Percentiles rank a stretch among this genome's conserved stretches.
Evolutionary conservation across 2,888 invertebrate species (phyloP).

Genomic region (Idaea biselata): DNA sequence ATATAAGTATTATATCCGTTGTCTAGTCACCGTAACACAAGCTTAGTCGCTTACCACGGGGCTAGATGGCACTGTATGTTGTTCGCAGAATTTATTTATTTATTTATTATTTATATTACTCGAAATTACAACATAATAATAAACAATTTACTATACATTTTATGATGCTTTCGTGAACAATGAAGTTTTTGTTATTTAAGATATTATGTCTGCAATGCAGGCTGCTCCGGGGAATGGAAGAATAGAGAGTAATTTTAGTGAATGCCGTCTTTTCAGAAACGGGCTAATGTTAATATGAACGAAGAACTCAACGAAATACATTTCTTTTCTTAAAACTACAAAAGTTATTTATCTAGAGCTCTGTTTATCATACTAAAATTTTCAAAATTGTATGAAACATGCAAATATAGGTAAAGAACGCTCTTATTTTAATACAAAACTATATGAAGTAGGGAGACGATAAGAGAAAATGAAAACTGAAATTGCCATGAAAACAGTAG

Average conservation of each 20-base stretch:
- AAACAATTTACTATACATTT: conserved; percentile 9
- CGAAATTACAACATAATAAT: conserved; percentile 18
- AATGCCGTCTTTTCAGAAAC: conserved; percentile 37
- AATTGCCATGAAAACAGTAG: conserved; percentile 57
- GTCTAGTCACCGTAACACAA: no score
- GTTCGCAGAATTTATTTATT: no score
- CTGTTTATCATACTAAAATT: conserved; percentile 7
- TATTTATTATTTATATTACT: no score
- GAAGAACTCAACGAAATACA: conserved; percentile 29
- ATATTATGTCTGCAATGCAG: conserved; percentile 54
- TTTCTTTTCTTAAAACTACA: conserved; percentile 23
- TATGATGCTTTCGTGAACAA: conserved; percentile 34
- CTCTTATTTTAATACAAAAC: conserved; percentile 27
- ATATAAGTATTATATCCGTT: no score
- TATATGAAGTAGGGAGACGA: conserved; percentile 36
- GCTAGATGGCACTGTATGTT: no score
- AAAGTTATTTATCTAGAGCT: conserved; percentile 2
- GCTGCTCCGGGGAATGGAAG: conserved; percentile 38
- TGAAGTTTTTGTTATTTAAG: conserved; percentile 44
- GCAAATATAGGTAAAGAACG: conserved; percentile 28
- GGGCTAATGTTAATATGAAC: conserved; percentile 30
- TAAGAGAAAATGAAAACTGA: conserved; percentile 66
- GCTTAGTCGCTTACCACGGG: no score
- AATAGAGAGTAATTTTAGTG: conserved; percentile 40
- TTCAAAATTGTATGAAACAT: conserved; percentile 21